phyloP scores from a whole-genome alignment of 2,113 vertebrate species.

The Galemys pyrenaicus region DNA sequence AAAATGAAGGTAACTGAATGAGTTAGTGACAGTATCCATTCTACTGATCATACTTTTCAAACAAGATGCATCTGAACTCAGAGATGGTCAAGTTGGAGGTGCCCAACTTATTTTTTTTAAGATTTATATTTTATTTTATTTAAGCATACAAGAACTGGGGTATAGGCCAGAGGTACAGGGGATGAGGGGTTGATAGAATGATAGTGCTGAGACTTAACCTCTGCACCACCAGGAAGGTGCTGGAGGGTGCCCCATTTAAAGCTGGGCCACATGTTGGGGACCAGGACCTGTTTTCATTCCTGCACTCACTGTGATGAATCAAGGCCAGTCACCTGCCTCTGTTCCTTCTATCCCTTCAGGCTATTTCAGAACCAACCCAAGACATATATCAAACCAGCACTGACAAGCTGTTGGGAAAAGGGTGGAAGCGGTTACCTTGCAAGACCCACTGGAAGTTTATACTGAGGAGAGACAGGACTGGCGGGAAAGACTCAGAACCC shows the following conservation, averaged over 20 bases:
- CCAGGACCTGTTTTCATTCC: not conserved
- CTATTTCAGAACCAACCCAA: not conserved
- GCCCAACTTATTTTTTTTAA: too few species aligned
- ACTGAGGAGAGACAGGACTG: not conserved
- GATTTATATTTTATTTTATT: too few species aligned
- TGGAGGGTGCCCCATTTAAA: not conserved
- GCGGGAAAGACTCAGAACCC: not conserved
- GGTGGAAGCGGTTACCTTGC: not conserved
- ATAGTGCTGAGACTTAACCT: too few species aligned
- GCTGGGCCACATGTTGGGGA: not conserved
- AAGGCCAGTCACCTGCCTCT: not conserved
- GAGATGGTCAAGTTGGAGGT: not conserved
- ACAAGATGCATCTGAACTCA: not conserved
- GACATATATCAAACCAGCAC: not conserved
- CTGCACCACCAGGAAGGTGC: too few species aligned
- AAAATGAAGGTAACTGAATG: not conserved
- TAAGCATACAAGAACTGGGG: too few species aligned
- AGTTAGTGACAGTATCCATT: not conserved
- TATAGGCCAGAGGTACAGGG: too few species aligned
- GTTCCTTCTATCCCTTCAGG: not conserved
- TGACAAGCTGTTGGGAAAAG: not conserved
- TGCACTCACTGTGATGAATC: accelerated
- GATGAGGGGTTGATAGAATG: too few species aligned
- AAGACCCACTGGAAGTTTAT: not conserved
- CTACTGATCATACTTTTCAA: not conserved